Evolutionary conservation across 2,113 vertebrate species (phyloP), one percentile per base, ranked within the genome.

Genomic region (Struthio camelus): DNA sequence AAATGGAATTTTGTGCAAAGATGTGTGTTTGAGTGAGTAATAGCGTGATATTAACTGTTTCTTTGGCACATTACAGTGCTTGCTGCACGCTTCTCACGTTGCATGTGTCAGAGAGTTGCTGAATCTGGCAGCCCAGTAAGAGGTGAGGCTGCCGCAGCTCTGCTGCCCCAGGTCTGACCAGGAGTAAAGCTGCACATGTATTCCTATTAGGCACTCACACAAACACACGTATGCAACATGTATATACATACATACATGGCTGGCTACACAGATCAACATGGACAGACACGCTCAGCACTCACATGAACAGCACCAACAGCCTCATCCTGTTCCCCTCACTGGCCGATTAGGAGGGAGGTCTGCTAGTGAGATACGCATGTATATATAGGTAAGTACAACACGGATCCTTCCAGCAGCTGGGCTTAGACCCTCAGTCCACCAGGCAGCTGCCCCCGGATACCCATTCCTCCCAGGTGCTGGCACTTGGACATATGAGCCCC

Each of bases 151-250:
- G 50, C 23, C 5, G 6, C 19, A 30, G 11, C 9, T 85, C 65
- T 32, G 4, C n/a, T 1, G 1, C 34, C 17, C 32, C 9, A 4
- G 18, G n/a, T 34, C 40, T 42, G 51, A 5, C 9, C 8, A 24
- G 20, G 6, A 42, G 13, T 1, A 27, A 11, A 18, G 11, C 38
- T 80, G 69, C 69, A 53, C 59, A 28, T 17, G 2, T 22, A 23
- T 46, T 69, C 30, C 27, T 12, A 17, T 27, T 1, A 84, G 34
- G 64, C 27, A 77, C 18, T 54, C 18, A 2, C 0, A 48, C 19
- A 32, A 67, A 34, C 25, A 59, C 46, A 5, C 0, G 1, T 4
- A 2, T 27, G 30, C 14, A 12, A 2, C 14, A 16, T 16, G 24
- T 14, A 10, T 3, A 12, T 5, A 12, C 20, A 11, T 6, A 7